Evolutionary conservation across 2,888 invertebrate species (phyloP).

Genomic region (Hirtodrosophila trivittata): DNA sequence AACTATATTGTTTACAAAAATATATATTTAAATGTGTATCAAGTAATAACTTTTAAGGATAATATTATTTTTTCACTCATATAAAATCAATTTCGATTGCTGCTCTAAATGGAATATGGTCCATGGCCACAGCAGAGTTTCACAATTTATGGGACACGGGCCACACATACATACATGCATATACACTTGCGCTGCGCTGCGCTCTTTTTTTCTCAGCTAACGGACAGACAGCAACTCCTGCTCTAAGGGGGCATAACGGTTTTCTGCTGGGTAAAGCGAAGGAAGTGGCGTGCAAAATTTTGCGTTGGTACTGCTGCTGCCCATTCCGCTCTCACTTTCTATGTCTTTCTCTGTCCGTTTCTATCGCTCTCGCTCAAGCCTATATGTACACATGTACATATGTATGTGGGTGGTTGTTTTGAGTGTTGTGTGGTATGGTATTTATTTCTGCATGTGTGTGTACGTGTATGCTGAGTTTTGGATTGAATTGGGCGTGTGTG

Average conservation of each 20-base stretch:
- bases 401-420: constrained; percentile 41
- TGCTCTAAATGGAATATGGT: constrained; percentile 71
- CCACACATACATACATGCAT: constrained; percentile 44
- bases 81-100: constrained; percentile 65
- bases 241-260: constrained; percentile 51
- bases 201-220: constrained; percentile 64
- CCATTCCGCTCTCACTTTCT: constrained; percentile 36
- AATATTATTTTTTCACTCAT: constrained; percentile 36
- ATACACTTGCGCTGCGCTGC: constrained; percentile 48
- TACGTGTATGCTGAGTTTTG: constrained; percentile 24
- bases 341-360: constrained; percentile 3
- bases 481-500: constrained; percentile 47
- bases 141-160: constrained; percentile 72
- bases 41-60: constrained; percentile 5
- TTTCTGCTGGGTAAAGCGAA: constrained; percentile 55
- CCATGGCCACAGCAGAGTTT: constrained; percentile 74
- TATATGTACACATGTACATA: constrained; percentile 19
- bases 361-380: constrained; percentile 10
- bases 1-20: constrained; percentile 1
- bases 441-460: constrained; percentile 52
- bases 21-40: constrained; percentile 11
- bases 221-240: constrained; percentile 53
- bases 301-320: constrained; percentile 46
- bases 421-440: constrained; percentile 50
- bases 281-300: constrained; percentile 74